Base-by-base conservation (phyloP, 1,140 invertebrate species). In the Coelopa frigida region DNA sequence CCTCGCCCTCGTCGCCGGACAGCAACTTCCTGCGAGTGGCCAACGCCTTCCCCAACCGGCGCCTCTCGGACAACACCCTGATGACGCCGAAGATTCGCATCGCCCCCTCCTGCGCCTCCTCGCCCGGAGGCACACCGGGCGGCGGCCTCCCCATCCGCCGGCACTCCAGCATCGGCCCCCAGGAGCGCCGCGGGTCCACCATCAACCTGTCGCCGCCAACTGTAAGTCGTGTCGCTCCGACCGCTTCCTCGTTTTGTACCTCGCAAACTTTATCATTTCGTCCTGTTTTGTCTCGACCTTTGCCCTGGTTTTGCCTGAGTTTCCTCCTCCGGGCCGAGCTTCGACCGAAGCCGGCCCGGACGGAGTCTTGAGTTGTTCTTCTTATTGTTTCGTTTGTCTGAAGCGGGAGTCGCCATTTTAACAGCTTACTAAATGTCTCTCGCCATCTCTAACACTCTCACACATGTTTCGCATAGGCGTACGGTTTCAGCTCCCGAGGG, bases 41-140 rank as follows among this genome's bases (percentile, higher is more conserved):
- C 29, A 88, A 82, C 58, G 67, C 68, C 52, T 87, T 88, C 61
- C 82, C 87, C 15, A 89, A 82, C 61, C 81, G 89, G 37, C 82
- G 90, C 26, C 77, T 93, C 18, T 93, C 89, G 4, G 90, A 94
- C 71, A 94, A 93, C 70, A 90, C 88, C 18, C 72, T 94, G 54
- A 90, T 90, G 80, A 87, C 89, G 20, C 87, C 89, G 10, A 92
- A 87, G 73, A 91, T 89, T 52, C 77, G 83, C 11, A 81, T 90
- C 27, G 85, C 84, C 3, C 85, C 85, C 27, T 89, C 85, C n/a
- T 89, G 85, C 62, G 84, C 82, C 3, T 89, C 85, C 11, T 89
- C 86, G 3, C 87, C 89, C 0, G 86, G 87, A 10, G 87, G 84
- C 3, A 87, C 87, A 6, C 86, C 86, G 1, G 84, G 84, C 20